A percentile compares a stretch with the other conserved stretches of the same genome.
Evolutionary conservation across 2,113 vertebrate genomes (phyloP).

Genomic region (Limnothrissa miodon): DNA sequence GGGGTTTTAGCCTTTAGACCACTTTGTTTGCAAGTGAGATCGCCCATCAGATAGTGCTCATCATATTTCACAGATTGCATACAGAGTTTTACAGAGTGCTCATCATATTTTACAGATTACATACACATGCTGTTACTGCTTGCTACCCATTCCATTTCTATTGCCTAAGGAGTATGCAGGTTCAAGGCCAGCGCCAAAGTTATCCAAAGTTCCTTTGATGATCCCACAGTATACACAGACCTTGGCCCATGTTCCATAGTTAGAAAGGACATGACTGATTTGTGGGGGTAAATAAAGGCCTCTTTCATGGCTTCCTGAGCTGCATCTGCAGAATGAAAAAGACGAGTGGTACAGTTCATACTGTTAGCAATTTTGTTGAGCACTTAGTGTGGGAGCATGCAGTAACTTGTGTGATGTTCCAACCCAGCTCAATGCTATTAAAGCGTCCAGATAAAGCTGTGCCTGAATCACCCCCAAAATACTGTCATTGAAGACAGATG

Average conservation of each 20-base stretch:
- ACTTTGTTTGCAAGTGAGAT: neutral
- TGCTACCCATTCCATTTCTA: neutral
- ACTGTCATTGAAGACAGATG: neutral
- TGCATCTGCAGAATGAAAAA: neutral
- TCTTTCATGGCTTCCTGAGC: neutral
- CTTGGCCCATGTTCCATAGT: neutral
- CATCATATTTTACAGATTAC: too few species aligned
- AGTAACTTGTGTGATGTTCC: neutral
- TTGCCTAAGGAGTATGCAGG: neutral
- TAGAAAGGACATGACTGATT: neutral
- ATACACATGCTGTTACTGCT: neutral
- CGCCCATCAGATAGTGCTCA: too few species aligned
- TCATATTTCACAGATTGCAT: too few species aligned
- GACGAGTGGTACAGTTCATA: neutral
- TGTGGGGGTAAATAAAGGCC: neutral
- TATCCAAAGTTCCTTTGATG: too few species aligned
- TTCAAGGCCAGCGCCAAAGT: too few species aligned
- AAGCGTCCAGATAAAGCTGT: too few species aligned
- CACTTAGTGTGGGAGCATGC: neutral
- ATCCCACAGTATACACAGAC: neutral
- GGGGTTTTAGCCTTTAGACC: neutral
- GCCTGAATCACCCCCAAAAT: neutral
- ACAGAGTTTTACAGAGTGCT: too few species aligned
- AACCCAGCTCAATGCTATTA: neutral
- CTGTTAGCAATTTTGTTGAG: neutral